phyloP scores from a whole-genome alignment of 1,140 invertebrate genomes.

The Dermatophagoides farinae region DNA sequence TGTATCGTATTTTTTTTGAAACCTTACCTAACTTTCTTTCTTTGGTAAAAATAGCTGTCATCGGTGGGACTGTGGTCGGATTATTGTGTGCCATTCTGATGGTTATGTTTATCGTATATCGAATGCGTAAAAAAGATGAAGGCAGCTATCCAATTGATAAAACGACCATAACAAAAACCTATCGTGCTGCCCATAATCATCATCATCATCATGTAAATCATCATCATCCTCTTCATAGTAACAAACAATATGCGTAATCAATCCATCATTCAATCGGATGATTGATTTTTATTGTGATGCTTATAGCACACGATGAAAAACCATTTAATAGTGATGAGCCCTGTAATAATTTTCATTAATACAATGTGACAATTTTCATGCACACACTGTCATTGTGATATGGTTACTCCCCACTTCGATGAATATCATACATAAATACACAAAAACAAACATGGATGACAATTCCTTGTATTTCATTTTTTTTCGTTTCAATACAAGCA shows the following conservation, averaged over 20 bases:
- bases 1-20: not conserved
- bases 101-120: conserved; percentile 97
- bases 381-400: not conserved
- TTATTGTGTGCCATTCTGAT: conserved; percentile 88
- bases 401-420: not conserved
- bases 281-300: not conserved
- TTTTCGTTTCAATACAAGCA: too few species aligned
- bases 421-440: not conserved
- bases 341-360: not conserved
- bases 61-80: conserved; percentile 91
- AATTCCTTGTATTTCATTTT: too few species aligned
- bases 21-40: conserved; percentile 25
- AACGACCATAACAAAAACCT: conserved; percentile 33
- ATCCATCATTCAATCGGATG: not conserved
- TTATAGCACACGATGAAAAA: conserved; percentile 23
- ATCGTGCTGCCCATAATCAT: too few species aligned
- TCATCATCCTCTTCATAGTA: not conserved
- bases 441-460: too few species aligned
- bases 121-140: conserved; percentile 99
- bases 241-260: not conserved
- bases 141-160: conserved; percentile 94
- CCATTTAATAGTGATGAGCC: conserved; percentile 55
- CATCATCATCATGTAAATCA: conserved; percentile 53
- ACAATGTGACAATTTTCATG: not conserved
- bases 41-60: conserved; percentile 58